phyloP scores from a whole-genome alignment of 1,140 invertebrate species.

The Spodoptera frugiperda region DNA sequence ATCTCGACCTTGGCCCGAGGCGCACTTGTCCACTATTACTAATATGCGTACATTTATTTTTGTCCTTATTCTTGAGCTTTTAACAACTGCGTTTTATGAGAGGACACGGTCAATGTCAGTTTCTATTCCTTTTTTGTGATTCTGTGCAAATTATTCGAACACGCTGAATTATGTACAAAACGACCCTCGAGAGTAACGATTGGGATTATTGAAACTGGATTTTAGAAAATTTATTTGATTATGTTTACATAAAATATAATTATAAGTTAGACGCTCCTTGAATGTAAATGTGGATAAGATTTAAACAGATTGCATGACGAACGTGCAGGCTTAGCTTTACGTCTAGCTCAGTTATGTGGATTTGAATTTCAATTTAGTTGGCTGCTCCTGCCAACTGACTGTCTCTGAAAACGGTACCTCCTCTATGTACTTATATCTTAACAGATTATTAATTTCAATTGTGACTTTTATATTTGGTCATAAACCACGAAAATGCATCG shows the following conservation, averaged over 20 bases:
- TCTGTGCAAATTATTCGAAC: background rate
- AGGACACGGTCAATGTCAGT: constrained; percentile 16
- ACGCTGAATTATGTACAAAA: background rate
- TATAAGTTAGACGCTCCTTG: background rate
- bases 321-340: background rate
- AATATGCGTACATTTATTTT: constrained; percentile 52
- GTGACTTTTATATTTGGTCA: too few relatives aligned
- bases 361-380: background rate
- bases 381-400: background rate
- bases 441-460: too few relatives aligned
- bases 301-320: background rate
- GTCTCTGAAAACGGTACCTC: too few relatives aligned
- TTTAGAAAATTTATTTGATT: background rate
- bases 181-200: background rate
- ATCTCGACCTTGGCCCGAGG: constrained; percentile 57
- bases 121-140: background rate
- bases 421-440: too few relatives aligned
- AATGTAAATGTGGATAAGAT: background rate
- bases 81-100: background rate
- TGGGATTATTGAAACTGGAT: background rate
- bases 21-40: constrained; percentile 55
- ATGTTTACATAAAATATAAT: too few relatives aligned
- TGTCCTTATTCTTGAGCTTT: constrained; percentile 41
- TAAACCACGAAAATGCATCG: too few relatives aligned
- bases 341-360: background rate